Base-by-base conservation (phyloP, 2,888 invertebrate genomes). In the Amphipoea oculea region DNA sequence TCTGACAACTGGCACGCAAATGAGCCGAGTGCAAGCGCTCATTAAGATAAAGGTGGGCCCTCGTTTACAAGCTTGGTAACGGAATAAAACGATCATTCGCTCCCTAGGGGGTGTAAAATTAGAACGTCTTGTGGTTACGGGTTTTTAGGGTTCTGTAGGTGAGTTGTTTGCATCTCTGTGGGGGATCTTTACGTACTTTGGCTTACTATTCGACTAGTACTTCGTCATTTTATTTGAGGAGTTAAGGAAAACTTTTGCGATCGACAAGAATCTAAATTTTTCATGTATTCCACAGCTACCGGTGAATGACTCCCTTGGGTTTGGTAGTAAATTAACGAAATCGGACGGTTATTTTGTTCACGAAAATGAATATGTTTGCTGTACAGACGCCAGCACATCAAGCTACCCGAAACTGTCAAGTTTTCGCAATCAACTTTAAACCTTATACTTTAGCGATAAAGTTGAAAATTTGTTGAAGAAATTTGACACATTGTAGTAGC, bases 1-100 rank as follows among this genome's bases (percentile, higher is more conserved):
- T 87, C 83, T 86, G 88, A 62, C 85, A 79, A 69, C 83, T 82
- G 88, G 79, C 82, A 80, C 86, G 77, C 77, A 81, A 89, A 89
- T 86, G 89, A 86, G 84, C 66, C 72, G 73, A 83, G 79, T 79
- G 87, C 78, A 74, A 45, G 70, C 73, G 45, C 71, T 88, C 84
- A 81, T 89, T 89, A 81, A 87, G 84, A 86, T 87, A 82, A 87
- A 89, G 87, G 82, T 81, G 65, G 60, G 70, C 66, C 66, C 73
- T 83, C 86, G 78, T 87, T 88, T 83, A 83, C 82, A 82, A 81
- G 54, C 78, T 65, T 60, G 73, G 67, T 88, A 85, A 88, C 76
- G 71, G 87, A 85, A 88, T 86, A 83, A 86, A 90, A 87, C 85
- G 82, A 84, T 84, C 82, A 82, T 88, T 80, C 20, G 29, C 65